Percentiles rank a stretch among this genome's conserved stretches.
Conservation (phyloP, 2,888 invertebrate species). For the Pterostichus niger region DNA sequence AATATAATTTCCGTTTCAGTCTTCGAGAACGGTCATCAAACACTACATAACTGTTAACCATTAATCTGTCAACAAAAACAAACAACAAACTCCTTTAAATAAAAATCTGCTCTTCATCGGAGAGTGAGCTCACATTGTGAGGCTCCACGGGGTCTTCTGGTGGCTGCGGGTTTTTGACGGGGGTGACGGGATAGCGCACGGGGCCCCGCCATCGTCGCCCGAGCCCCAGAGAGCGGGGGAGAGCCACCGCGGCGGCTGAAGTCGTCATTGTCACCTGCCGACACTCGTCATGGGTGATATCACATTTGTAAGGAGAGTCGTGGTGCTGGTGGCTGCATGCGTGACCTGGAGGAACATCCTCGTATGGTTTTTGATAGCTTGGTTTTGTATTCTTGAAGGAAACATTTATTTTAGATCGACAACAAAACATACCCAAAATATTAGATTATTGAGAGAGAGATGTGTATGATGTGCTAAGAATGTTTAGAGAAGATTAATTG, state of each 20-base stretch:
- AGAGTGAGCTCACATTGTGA: constrained; percentile 78
- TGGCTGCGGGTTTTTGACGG: constrained; percentile 77
- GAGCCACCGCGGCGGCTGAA: constrained; percentile 75
- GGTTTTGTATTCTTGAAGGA: not conserved
- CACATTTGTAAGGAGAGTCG: not conserved
- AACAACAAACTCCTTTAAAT: constrained; percentile 75
- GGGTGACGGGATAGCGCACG: constrained; percentile 83
- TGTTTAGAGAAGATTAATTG: too few relatives aligned
- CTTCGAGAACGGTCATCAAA: constrained; percentile 51
- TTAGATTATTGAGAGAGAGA: not conserved
- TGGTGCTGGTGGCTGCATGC: not conserved
- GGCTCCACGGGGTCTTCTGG: constrained; percentile 73
- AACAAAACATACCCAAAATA: not conserved
- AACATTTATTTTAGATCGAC: not conserved
- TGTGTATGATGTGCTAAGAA: too few relatives aligned
- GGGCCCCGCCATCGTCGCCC: constrained; percentile 83
- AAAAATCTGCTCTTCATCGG: constrained; percentile 84
- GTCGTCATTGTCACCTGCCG: not conserved
- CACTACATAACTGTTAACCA: constrained; percentile 11
- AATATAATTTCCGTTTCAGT: constrained; percentile 62
- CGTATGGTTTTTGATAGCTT: not conserved
- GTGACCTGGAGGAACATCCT: not conserved
- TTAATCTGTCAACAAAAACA: constrained; percentile 32
- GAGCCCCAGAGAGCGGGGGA: constrained; percentile 81
- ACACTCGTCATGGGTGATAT: not conserved